A percentile compares a stretch with the other conserved stretches of the same genome.
Conservation (phyloP, 2,888 invertebrate species). For the Leptinotarsa rubiginosa region DNA sequence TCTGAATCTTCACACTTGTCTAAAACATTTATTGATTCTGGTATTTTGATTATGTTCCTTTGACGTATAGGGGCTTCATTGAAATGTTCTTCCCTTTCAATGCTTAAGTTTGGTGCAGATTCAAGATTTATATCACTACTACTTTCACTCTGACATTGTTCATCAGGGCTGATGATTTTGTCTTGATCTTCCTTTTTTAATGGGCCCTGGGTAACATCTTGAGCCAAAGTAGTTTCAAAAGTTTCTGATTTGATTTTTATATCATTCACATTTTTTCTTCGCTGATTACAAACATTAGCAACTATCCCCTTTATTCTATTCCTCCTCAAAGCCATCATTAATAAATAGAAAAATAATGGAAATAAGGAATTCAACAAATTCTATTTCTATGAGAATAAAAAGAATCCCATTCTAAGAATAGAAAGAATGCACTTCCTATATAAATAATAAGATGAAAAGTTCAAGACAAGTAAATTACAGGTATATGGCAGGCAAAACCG, state of each 20-base stretch:
- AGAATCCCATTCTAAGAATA: too few relatives aligned
- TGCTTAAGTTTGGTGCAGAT: neutral
- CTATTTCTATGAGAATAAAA: neutral
- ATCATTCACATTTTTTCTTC: conserved; percentile 2
- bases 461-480: too few relatives aligned
- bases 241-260: neutral
- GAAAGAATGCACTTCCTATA: too few relatives aligned
- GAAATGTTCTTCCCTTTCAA: neutral
- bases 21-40: neutral
- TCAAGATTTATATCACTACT: neutral
- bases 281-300: neutral
- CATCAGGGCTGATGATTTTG: neutral
- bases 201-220: neutral
- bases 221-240: neutral
- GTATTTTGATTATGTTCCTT: conserved; percentile 16
- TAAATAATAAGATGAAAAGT: too few relatives aligned
- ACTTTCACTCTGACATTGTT: neutral
- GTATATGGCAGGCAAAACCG: too few relatives aligned
- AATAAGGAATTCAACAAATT: neutral
- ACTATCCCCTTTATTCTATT: conserved; percentile 3
- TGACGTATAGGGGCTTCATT: neutral
- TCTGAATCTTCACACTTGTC: neutral
- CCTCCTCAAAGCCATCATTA: conserved; percentile 4
- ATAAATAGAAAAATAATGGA: neutral
- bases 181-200: neutral